These are phyloP conservation scores for Eurois occulta DNA, from an alignment of 2,888 invertebrate species.

Conservation along the genomic window DNA sequence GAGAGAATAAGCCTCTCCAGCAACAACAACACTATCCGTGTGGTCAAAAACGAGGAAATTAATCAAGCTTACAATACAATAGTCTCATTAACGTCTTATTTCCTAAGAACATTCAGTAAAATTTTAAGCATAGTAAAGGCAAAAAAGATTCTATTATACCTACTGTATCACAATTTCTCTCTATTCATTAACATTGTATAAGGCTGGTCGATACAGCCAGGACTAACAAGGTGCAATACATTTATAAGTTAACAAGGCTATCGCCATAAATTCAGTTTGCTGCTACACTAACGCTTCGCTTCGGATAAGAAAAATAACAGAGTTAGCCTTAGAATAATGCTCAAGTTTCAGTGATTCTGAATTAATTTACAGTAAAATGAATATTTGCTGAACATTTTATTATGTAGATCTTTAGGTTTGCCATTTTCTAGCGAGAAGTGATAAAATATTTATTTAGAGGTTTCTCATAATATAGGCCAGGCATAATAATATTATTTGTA, in stretches of 20 bases:
- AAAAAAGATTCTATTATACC: not conserved
- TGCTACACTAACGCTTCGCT: slow-evolving; percentile 61
- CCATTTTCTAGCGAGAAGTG: not conserved
- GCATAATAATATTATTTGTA: not conserved
- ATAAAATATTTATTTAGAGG: not conserved
- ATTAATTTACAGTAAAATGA: slow-evolving; percentile 10
- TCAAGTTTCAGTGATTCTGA: slow-evolving; percentile 41
- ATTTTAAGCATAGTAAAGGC: not conserved
- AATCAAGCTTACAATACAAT: not conserved
- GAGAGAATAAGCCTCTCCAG: not conserved
- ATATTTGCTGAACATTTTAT: not conserved
- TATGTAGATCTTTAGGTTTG: not conserved
- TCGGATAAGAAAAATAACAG: slow-evolving; percentile 74
- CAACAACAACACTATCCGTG: not conserved
- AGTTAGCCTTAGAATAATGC: slow-evolving; percentile 61
- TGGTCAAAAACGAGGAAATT: slow-evolving; percentile 7
- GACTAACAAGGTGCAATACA: slow-evolving; percentile 78
- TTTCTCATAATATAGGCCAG: not conserved
- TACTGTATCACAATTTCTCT: slow-evolving; percentile 9
- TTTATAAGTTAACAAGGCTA: slow-evolving; percentile 84
- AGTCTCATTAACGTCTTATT: not conserved
- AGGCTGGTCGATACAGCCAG: slow-evolving; percentile 34
- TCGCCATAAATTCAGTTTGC: slow-evolving; percentile 79
- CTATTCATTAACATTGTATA: slow-evolving; percentile 48
- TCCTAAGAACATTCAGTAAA: not conserved